These are phyloP conservation scores for Lutraria lutraria DNA, from an alignment of 2,888 invertebrate species.

Conservation along the genomic window DNA sequence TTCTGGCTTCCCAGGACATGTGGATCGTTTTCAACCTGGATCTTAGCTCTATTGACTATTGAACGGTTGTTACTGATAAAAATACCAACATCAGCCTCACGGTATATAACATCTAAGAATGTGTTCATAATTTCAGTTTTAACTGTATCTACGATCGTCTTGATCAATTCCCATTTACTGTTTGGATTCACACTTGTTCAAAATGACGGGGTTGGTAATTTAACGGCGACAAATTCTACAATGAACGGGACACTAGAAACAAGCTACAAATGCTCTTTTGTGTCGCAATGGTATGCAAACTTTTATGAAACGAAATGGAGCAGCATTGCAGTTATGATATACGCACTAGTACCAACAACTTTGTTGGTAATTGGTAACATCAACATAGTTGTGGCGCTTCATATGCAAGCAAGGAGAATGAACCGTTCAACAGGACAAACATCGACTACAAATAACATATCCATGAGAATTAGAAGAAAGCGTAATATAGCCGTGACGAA, in stretches of 20 bases:
- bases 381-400: background rate
- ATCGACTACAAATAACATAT: background rate
- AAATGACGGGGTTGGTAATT: background rate
- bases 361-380: background rate
- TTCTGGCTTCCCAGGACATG: slow-evolving; percentile 22
- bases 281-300: background rate
- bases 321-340: background rate
- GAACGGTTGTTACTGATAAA: slow-evolving; percentile 36
- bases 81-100: background rate
- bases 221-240: background rate
- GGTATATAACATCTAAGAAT: slow-evolving; percentile 24
- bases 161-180: slow-evolving; percentile 15
- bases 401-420: background rate
- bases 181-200: background rate
- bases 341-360: background rate
- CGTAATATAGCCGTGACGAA: slow-evolving; percentile 12
- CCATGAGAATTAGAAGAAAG: background rate
- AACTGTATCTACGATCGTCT: background rate
- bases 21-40: slow-evolving; percentile 36
- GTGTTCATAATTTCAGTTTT: slow-evolving; percentile 2
- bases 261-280: background rate
- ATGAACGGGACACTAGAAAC: background rate
- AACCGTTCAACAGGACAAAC: background rate
- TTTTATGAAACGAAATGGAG: background rate
- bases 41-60: slow-evolving; percentile 38